Percentiles rank a stretch among this genome's conserved stretches.
Conservation (phyloP, 2,113 vertebrate species). For the Scomber japonicus region DNA sequence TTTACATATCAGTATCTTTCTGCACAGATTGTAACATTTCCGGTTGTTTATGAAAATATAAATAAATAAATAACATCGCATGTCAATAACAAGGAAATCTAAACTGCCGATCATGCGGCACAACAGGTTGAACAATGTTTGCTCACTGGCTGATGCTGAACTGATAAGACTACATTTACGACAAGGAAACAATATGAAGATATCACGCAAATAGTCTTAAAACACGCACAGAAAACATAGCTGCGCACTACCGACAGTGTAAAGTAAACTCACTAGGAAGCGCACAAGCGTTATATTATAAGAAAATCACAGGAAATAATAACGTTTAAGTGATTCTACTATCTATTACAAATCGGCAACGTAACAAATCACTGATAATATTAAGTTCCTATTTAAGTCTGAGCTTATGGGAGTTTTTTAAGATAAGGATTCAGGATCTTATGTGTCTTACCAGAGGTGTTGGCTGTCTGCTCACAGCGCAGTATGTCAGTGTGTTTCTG, state of each 20-base stretch:
- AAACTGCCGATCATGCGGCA: neutral
- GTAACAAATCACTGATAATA: no score
- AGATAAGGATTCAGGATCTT: no score
- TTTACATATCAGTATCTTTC: no score
- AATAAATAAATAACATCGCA: no score
- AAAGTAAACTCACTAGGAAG: no score
- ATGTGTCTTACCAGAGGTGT: conserved; percentile 20
- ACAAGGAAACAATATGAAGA: neutral
- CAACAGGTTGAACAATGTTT: conserved; percentile 39
- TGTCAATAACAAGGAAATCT: neutral
- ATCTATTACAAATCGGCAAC: no score
- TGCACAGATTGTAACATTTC: neutral
- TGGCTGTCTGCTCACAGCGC: neutral
- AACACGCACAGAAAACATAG: neutral
- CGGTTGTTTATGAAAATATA: neutral
- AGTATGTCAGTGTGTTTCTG: neutral
- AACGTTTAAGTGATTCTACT: no score
- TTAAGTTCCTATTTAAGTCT: no score
- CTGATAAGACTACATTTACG: neutral
- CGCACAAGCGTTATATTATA: neutral
- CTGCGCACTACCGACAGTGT: no score
- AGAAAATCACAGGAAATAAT: neutral
- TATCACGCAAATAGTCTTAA: no score
- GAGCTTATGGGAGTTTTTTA: no score
- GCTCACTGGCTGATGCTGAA: neutral